phyloP scores from a whole-genome alignment of 1,140 invertebrate species.

The Ctenoplectra terminalis region DNA sequence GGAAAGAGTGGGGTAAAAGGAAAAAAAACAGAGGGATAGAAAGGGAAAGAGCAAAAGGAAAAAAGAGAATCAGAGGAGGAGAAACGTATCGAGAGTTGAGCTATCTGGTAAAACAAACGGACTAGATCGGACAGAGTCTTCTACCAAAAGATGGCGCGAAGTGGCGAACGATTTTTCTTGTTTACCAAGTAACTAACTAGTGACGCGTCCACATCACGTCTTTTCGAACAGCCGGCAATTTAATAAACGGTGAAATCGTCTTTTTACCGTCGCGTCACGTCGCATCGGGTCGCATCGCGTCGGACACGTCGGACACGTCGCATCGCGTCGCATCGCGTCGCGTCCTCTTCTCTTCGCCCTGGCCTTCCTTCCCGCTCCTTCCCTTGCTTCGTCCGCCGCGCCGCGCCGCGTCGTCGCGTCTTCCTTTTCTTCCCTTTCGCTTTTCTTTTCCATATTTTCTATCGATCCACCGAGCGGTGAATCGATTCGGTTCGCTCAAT shows the following conservation, averaged over 20 bases:
- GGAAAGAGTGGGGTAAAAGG: too few species aligned
- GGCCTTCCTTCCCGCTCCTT: too few species aligned
- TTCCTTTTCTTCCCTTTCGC: slow-evolving; percentile 3
- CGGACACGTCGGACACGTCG: too few species aligned
- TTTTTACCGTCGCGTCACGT: slow-evolving; percentile 3
- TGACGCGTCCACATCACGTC: slow-evolving; percentile 67
- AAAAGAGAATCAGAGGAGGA: slow-evolving; percentile 27
- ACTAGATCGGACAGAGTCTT: slow-evolving; percentile 63
- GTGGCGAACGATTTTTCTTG: slow-evolving; percentile 59
- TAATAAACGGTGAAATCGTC: too few species aligned
- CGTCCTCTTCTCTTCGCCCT: too few species aligned
- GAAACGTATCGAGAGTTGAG: slow-evolving; percentile 66
- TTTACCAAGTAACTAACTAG: slow-evolving; percentile 69
- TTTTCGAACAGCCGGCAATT: slow-evolving; percentile 28
- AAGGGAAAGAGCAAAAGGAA: too few species aligned
- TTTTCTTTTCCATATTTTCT: slow-evolving; percentile 35
- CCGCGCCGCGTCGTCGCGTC: neutral
- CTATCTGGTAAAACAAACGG: slow-evolving; percentile 73
- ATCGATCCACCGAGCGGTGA: slow-evolving; percentile 23
- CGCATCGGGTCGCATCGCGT: neutral
- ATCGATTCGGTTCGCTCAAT: slow-evolving; percentile 13
- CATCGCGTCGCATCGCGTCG: too few species aligned
- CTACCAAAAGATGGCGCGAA: slow-evolving; percentile 67
- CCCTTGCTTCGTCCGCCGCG: neutral
- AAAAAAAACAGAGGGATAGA: too few species aligned